These are phyloP conservation scores for Trachelipus rathkii DNA, from an alignment of 1,140 invertebrate species.

Conservation along the genomic window DNA sequence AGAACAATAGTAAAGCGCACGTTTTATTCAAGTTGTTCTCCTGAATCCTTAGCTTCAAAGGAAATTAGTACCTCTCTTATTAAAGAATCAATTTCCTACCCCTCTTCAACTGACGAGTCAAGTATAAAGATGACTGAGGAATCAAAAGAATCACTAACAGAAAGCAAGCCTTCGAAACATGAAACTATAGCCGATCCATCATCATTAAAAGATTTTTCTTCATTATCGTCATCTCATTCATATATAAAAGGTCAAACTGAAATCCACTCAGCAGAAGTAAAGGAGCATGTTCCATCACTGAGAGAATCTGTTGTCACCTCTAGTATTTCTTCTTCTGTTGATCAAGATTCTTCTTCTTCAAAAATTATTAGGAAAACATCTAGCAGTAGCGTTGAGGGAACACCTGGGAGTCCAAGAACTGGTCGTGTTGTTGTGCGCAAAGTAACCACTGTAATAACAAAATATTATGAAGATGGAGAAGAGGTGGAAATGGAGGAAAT, in stretches of 20 bases:
- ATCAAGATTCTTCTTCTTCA: not conserved
- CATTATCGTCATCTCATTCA: not conserved
- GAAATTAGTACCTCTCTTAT: not conserved
- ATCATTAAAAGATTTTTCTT: not conserved
- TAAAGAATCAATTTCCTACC: not conserved
- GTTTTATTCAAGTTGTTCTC: not conserved
- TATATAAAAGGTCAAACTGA: not conserved
- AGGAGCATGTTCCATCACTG: not conserved
- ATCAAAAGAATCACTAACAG: not conserved
- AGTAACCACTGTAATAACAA: slow-evolving; percentile 44
- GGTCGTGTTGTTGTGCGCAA: slow-evolving; percentile 43
- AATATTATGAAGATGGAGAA: slow-evolving; percentile 45
- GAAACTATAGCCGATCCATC: not conserved
- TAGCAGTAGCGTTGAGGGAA: slow-evolving; percentile 37
- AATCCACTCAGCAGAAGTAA: not conserved
- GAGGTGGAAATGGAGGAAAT: slow-evolving; percentile 44
- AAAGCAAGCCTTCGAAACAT: not conserved
- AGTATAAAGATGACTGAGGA: not conserved
- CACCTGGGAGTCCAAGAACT: slow-evolving; percentile 41
- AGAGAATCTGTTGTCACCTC: not conserved
- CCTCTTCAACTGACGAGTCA: not conserved
- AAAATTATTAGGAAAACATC: slow-evolving; percentile 33
- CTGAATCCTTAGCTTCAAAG: not conserved
- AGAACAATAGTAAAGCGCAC: not conserved
- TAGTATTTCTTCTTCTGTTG: not conserved